Conservation (phyloP, 2,888 invertebrate genomes). For the Calameuta filiformis region DNA sequence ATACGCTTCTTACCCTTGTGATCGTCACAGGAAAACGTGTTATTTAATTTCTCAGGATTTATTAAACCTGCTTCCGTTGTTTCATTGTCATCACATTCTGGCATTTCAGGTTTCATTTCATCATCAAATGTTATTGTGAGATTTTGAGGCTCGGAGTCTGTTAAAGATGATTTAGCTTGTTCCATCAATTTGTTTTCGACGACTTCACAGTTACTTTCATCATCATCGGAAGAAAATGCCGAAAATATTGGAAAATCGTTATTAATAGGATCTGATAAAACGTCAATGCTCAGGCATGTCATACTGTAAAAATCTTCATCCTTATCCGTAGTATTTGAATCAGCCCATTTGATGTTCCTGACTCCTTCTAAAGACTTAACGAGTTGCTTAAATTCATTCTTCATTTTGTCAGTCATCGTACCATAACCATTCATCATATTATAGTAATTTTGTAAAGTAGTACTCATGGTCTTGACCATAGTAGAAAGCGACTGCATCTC, state of each 20-base stretch:
- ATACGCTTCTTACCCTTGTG: slow-evolving; percentile 50
- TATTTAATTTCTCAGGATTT: slow-evolving; percentile 37
- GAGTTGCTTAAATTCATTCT: slow-evolving; percentile 71
- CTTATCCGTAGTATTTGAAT: slow-evolving; percentile 56
- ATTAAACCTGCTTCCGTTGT: neutral
- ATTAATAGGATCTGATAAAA: slow-evolving; percentile 45
- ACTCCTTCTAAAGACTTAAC: slow-evolving; percentile 72
- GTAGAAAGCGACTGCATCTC: slow-evolving; percentile 69
- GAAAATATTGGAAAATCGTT: slow-evolving; percentile 39
- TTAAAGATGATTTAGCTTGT: neutral
- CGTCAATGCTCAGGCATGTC: slow-evolving; percentile 47
- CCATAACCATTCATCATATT: slow-evolving; percentile 72
- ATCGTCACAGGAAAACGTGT: slow-evolving; percentile 39
- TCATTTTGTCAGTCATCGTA: slow-evolving; percentile 70
- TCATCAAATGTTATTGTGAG: slow-evolving; percentile 37
- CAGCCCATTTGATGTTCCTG: slow-evolving; percentile 73
- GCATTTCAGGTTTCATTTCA: slow-evolving; percentile 2
- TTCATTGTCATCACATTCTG: slow-evolving; percentile 14
- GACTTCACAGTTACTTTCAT: slow-evolving; percentile 6
- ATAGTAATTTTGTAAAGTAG: slow-evolving; percentile 71
- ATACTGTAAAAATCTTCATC: slow-evolving; percentile 48
- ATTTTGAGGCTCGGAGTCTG: slow-evolving; percentile 17
- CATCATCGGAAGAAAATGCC: slow-evolving; percentile 27
- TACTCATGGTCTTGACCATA: slow-evolving; percentile 69
- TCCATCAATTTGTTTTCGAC: slow-evolving; percentile 6